These are phyloP conservation scores for Drosophila cognata DNA, from an alignment of 2,888 invertebrate genomes.

Conservation along the genomic window DNA sequence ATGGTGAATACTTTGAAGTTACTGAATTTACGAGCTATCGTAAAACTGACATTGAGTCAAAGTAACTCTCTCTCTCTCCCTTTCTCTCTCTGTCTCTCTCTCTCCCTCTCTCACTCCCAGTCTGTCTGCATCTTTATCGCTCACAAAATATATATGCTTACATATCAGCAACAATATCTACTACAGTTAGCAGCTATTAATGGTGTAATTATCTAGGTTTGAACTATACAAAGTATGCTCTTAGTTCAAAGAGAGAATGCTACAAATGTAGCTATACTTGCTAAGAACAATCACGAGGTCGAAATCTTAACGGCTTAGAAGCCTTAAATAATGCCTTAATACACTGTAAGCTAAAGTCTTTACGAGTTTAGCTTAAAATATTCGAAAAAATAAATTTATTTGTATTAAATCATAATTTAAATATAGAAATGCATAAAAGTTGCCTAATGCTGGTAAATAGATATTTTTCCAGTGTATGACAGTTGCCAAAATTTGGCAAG, in stretches of 20 bases:
- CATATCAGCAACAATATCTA: slow-evolving; percentile 16
- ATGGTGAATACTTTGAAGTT: slow-evolving; percentile 39
- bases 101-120: neutral
- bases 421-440: neutral
- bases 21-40: slow-evolving; percentile 45
- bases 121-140: neutral
- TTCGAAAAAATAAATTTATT: too few relatives aligned
- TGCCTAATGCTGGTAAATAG: neutral
- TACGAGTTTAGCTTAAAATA: too few relatives aligned
- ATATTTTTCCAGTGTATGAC: neutral
- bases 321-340: neutral
- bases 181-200: slow-evolving; percentile 27
- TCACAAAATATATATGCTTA: slow-evolving; percentile 4
- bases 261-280: slow-evolving; percentile 10
- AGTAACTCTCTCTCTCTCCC: slow-evolving; percentile 8
- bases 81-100: slow-evolving; percentile 4
- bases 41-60: slow-evolving; percentile 34
- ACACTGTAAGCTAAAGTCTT: neutral
- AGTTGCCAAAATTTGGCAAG: neutral
- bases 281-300: neutral
- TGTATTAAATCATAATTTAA: too few relatives aligned
- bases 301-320: neutral
- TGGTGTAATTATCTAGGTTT: slow-evolving; percentile 43
- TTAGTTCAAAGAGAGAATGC: slow-evolving; percentile 39
- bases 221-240: slow-evolving; percentile 37